These are phyloP conservation scores for Staurois parvus DNA, from an alignment of 2,797 vertebrate species.

Conservation along the genomic window DNA sequence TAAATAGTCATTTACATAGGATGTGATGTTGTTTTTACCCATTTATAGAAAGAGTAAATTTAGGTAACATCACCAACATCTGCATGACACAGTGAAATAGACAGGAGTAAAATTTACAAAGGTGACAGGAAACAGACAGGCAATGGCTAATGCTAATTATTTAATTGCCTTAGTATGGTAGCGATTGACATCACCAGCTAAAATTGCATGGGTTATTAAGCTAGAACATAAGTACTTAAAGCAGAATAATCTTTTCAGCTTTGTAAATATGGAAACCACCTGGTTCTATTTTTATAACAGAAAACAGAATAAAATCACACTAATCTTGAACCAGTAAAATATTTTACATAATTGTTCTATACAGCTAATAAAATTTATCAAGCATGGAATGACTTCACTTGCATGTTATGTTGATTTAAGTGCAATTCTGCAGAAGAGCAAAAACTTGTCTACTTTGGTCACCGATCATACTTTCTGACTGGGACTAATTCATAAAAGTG, in stretches of 20 bases:
- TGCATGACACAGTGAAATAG: slow-evolving; percentile 20
- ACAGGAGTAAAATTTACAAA: slow-evolving; percentile 12
- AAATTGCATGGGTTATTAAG: slow-evolving; percentile 22
- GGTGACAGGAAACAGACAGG: slow-evolving; percentile 24
- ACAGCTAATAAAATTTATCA: not conserved
- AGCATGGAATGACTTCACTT: not conserved
- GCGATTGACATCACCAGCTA: slow-evolving; percentile 36
- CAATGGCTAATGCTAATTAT: slow-evolving; percentile 39
- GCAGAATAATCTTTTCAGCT: slow-evolving; percentile 35
- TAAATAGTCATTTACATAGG: not conserved
- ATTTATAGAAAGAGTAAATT: slow-evolving; percentile 5
- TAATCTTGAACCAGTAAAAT: not conserved
- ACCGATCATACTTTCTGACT: no score
- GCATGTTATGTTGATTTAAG: not conserved
- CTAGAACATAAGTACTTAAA: slow-evolving; percentile 36
- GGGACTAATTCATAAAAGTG: no score
- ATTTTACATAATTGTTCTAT: not conserved
- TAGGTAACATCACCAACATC: slow-evolving; percentile 30
- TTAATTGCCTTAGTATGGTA: slow-evolving; percentile 50
- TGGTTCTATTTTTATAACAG: slow-evolving; percentile 12
- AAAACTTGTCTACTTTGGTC: no score
- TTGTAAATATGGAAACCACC: slow-evolving; percentile 27
- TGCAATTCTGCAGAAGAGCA: not conserved
- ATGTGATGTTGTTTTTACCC: not conserved
- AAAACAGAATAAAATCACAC: not conserved